Evolutionary conservation across 2,113 vertebrate species (phyloP).

Genomic region (Urocynchramus pylzowi): DNA sequence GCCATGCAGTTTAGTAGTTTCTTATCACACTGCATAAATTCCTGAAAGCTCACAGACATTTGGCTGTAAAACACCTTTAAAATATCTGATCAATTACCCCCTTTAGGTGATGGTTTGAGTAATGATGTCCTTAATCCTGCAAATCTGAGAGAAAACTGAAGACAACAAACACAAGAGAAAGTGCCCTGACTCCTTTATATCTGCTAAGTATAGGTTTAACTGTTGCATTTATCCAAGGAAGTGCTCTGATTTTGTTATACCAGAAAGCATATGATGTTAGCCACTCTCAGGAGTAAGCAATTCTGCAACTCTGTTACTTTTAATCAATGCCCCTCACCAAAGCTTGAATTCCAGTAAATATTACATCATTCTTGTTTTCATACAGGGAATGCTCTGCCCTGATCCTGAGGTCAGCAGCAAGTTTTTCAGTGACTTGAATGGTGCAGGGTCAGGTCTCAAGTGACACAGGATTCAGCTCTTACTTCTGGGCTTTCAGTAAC

Average conservation of each 20-base stretch:
- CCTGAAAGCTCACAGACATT: neutral
- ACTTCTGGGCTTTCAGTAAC: conserved; percentile 4
- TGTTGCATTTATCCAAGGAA: neutral
- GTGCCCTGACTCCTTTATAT: neutral
- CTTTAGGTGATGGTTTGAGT: neutral
- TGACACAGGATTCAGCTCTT: neutral
- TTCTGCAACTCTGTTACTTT: neutral
- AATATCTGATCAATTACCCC: neutral
- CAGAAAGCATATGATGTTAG: neutral
- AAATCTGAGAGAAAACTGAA: neutral
- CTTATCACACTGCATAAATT: neutral
- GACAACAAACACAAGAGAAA: neutral
- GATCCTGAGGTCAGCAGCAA: neutral
- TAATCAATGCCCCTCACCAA: neutral
- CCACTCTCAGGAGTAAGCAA: neutral
- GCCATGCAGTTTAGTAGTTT: neutral
- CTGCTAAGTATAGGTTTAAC: neutral
- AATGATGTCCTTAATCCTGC: neutral
- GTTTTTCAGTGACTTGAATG: neutral
- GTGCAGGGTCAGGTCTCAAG: neutral
- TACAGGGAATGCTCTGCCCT: neutral
- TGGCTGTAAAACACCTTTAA: neutral
- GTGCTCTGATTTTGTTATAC: neutral
- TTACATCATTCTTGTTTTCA: neutral
- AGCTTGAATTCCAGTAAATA: neutral